These are phyloP conservation scores for Hirtodrosophila histrioides DNA, from an alignment of 2,888 invertebrate genomes.

Conservation along the genomic window DNA sequence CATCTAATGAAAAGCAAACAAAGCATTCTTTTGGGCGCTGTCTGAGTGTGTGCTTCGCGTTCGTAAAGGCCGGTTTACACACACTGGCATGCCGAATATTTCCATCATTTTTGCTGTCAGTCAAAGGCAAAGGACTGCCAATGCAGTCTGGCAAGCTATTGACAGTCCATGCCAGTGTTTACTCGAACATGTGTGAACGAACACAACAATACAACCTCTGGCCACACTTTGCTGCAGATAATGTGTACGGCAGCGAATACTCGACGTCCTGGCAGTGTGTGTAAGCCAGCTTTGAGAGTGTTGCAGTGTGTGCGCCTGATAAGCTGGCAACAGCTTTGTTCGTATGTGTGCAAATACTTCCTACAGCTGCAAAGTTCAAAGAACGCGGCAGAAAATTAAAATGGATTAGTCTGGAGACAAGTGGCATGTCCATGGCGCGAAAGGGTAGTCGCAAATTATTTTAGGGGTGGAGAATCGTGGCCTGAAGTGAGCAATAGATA, in stretches of 20 bases:
- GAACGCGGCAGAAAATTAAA: slow-evolving; percentile 59
- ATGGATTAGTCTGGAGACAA: slow-evolving; percentile 43
- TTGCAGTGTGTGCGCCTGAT: slow-evolving; percentile 11
- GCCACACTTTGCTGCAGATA: no score
- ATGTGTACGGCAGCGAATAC: no score
- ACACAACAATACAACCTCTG: no score
- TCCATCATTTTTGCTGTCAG: no score
- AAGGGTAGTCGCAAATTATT: slow-evolving; percentile 24
- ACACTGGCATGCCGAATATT: no score
- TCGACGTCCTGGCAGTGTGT: not conserved
- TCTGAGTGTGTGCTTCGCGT: slow-evolving; percentile 17
- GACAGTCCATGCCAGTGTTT: no score
- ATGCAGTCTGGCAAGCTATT: no score
- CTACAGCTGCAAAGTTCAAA: slow-evolving; percentile 68
- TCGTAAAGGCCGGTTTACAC: not conserved
- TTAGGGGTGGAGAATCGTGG: slow-evolving; percentile 21
- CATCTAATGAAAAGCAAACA: slow-evolving; percentile 75
- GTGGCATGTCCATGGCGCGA: not conserved
- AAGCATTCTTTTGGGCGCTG: slow-evolving; percentile 61
- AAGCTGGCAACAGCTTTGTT: slow-evolving; percentile 5
- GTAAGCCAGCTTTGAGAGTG: slow-evolving; percentile 5
- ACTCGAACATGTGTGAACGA: no score
- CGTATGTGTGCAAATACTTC: slow-evolving; percentile 4
- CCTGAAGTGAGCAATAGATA: slow-evolving; percentile 26
- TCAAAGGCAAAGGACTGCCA: no score